phyloP scores from a whole-genome alignment of 2,113 vertebrate genomes.

The Aspidoscelis tigris region DNA sequence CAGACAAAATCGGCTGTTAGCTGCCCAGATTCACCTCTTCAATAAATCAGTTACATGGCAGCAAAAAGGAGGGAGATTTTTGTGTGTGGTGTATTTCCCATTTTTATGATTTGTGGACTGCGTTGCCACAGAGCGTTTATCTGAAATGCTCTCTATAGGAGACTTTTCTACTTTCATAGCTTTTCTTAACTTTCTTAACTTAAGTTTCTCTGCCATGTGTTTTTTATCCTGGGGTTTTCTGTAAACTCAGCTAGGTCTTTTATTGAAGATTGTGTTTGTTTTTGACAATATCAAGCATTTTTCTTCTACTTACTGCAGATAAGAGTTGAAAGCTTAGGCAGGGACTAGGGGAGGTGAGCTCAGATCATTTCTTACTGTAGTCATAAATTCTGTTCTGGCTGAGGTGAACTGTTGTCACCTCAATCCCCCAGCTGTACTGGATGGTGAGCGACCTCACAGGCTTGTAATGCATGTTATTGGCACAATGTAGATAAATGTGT shows the following conservation, averaged over 20 bases:
- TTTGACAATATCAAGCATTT: neutral
- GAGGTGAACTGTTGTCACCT: neutral
- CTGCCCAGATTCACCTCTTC: neutral
- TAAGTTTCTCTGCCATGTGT: constrained; percentile 3
- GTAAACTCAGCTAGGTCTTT: constrained; percentile 31
- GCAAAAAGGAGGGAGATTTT: neutral
- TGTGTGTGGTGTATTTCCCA: neutral
- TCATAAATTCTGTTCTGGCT: neutral
- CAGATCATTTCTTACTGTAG: neutral
- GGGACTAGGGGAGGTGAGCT: neutral
- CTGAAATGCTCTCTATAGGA: neutral
- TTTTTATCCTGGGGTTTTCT: neutral
- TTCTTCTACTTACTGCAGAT: neutral
- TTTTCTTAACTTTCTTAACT: constrained; percentile 5
- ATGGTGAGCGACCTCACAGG: neutral
- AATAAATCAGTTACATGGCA: neutral
- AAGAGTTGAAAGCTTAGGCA: neutral
- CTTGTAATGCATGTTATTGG: neutral
- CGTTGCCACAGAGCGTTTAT: neutral
- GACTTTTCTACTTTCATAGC: neutral
- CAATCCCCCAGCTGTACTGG: neutral
- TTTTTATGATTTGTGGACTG: neutral
- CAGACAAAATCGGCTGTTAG: neutral
- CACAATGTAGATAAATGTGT: neutral
- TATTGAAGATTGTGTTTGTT: neutral